Evolutionary conservation across 2,113 vertebrate genomes (phyloP).

Genomic region (Nothobranchius kuhntae): DNA sequence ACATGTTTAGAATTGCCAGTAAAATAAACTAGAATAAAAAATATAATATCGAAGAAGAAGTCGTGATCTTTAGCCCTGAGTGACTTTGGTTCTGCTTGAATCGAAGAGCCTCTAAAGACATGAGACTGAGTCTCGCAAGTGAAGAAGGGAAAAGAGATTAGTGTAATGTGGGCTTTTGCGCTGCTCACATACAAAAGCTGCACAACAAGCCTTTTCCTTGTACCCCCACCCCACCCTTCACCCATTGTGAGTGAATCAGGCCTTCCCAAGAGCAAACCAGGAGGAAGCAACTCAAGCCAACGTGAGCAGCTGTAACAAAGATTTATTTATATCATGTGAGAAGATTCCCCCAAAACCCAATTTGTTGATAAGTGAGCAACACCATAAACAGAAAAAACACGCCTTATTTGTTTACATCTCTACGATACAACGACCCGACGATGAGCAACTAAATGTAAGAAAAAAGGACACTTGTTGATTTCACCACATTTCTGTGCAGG

Average conservation of each 20-base stretch:
- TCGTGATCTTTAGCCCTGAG: slow-evolving; percentile 46
- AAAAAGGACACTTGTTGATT: neutral
- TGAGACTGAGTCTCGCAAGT: slow-evolving; percentile 64
- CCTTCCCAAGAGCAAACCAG: slow-evolving; percentile 55
- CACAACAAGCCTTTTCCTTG: slow-evolving; percentile 66
- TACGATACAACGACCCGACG: neutral
- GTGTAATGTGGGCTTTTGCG: slow-evolving; percentile 64
- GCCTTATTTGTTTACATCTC: no score
- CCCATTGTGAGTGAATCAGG: slow-evolving; percentile 64
- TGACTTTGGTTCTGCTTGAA: slow-evolving; percentile 51
- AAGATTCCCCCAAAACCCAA: slow-evolving; percentile 12
- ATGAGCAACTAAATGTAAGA: neutral
- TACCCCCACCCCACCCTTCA: slow-evolving; percentile 42
- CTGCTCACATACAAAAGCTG: slow-evolving; percentile 65
- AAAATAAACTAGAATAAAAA: slow-evolving; percentile 4
- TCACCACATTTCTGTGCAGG: neutral
- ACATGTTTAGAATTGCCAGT: slow-evolving; percentile 20
- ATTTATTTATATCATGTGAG: slow-evolving; percentile 30
- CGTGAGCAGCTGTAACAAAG: slow-evolving; percentile 38
- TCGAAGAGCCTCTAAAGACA: slow-evolving; percentile 64
- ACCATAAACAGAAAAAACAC: neutral
- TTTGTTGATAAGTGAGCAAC: slow-evolving; percentile 3
- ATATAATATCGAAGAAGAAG: slow-evolving; percentile 4
- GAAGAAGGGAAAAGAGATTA: slow-evolving; percentile 77
- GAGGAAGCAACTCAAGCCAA: slow-evolving; percentile 50